Base-by-base conservation (phyloP, 2,797 vertebrate species). In the Perodicticus potto region DNA sequence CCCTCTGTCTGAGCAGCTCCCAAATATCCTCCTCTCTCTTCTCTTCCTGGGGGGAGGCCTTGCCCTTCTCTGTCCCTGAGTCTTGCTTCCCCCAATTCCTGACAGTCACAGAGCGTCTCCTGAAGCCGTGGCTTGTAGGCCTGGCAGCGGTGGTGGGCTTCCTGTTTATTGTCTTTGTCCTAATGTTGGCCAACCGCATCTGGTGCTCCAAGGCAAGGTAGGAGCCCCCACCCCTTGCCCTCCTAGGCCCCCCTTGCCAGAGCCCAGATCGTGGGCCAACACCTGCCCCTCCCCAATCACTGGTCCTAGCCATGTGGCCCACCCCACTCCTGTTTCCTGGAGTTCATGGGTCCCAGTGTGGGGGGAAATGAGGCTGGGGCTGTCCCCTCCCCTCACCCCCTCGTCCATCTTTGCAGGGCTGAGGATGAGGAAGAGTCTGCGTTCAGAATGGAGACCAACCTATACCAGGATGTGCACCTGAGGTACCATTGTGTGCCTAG, bases 91-190 rank as follows among this genome's bases (percentile, higher is more conserved):
- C 32, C 25, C 29, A 3, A 57, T 37, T 55, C 7, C 37, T 11
- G 1, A 13, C 94, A 96, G 94, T 34, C 81, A 3, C 70, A 0
- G 83, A n/a, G 57, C 96, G 63, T 19, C 85, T n/a, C 14, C 92
- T 99, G 80, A 98, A 99, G 97, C 99, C 99, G 0, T 99, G 99
- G 99, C 96, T 99, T 82, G 5, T 99, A 12, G 99, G 98, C 73
- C 98, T 99, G 90, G 98, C 98, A 0, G 99, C 99, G 0, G 98
- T 99, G 0, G 98, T 99, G 0, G 98, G 98, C 10, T 99, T 99
- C 98, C 99, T 99, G 61, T 99, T 99, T 86, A 82, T 99, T 0
- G 88, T 99, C 92, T 99, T 99, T 2, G 1, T 98, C 61, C 0
- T 98, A 34, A 82, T 99, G 93, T 97, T 99, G 3, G 1, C 88